These are phyloP conservation scores for Aradophagus sp. DNA, from an alignment of 1,140 invertebrate genomes.

Conservation along the genomic window DNA sequence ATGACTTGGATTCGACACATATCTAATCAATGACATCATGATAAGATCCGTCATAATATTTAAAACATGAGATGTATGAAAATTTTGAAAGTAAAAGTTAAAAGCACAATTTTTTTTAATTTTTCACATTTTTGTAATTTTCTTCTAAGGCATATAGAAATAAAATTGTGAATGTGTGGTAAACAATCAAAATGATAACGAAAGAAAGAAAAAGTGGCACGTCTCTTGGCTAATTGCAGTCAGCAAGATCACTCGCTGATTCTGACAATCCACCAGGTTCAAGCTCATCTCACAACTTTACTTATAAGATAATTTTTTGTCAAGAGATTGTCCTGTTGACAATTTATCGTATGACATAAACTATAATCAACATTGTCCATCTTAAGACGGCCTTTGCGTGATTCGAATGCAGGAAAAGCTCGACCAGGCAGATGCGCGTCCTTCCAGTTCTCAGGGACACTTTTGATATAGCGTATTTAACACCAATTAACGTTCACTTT, in stretches of 20 bases:
- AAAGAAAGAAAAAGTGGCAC: conserved; percentile 7
- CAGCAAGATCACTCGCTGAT: neutral
- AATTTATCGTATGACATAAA: conserved; percentile 50
- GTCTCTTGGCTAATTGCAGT: conserved; percentile 3
- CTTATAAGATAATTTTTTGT: conserved; percentile 26
- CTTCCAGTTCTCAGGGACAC: conserved; percentile 41
- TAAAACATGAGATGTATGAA: conserved; percentile 3
- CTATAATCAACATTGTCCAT: conserved; percentile 40
- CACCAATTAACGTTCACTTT: conserved; percentile 34
- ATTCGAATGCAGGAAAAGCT: conserved; percentile 48
- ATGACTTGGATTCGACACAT: conserved; percentile 54
- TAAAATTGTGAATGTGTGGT: neutral
- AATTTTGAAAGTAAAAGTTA: conserved; percentile 2
- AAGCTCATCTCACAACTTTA: conserved; percentile 5
- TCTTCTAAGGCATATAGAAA: neutral
- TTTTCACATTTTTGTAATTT: neutral
- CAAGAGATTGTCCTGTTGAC: conserved; percentile 43
- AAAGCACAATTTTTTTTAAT: neutral
- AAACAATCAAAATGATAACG: conserved; percentile 1
- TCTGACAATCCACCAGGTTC: neutral
- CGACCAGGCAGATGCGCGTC: conserved; percentile 12
- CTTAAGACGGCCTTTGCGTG: conserved; percentile 62
- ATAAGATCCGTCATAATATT: conserved; percentile 17
- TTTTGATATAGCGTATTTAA: conserved; percentile 39
- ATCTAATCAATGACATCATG: conserved; percentile 61